A percentile compares a stretch with the other conserved stretches of the same genome.
These are phyloP conservation scores for Cataglyphis rosenhaueri DNA, from an alignment of 2,888 invertebrate genomes.

Conservation along the genomic window DNA sequence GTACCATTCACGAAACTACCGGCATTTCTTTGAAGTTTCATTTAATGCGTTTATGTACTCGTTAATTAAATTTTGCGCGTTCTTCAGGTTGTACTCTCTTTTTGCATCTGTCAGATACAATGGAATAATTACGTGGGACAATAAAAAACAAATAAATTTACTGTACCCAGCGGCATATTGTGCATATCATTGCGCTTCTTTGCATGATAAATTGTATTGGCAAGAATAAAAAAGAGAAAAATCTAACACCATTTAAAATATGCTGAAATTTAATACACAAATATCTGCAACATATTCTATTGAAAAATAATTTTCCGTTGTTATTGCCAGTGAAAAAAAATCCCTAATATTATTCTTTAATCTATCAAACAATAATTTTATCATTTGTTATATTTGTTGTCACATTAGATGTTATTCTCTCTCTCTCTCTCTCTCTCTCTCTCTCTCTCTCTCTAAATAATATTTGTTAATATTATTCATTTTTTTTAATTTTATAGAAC, in stretches of 20 bases:
- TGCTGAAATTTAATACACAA: slow-evolving; percentile 12
- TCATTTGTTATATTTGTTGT: background rate
- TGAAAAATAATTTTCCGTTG: slow-evolving; percentile 6
- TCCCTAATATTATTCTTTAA: slow-evolving; percentile 4
- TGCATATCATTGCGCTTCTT: background rate
- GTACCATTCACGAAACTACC: slow-evolving; percentile 47
- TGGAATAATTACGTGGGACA: slow-evolving; percentile 58
- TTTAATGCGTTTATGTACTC: slow-evolving; percentile 44
- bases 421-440: too few relatives aligned
- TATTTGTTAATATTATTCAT: background rate
- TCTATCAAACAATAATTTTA: background rate
- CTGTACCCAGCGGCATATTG: background rate
- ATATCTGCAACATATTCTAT: background rate
- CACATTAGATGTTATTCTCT: background rate
- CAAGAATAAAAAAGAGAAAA: slow-evolving; percentile 5
- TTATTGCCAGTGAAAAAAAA: background rate
- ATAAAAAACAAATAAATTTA: slow-evolving; percentile 42
- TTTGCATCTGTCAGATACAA: slow-evolving; percentile 31
- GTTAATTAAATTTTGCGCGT: slow-evolving; percentile 59
- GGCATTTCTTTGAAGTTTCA: slow-evolving; percentile 68
- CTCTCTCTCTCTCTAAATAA: background rate
- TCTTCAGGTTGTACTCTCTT: slow-evolving; percentile 21
- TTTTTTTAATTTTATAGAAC: background rate
- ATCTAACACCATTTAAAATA: slow-evolving; percentile 7
- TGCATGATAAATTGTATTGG: slow-evolving; percentile 36